These are phyloP conservation scores for Oreotrochilus melanogaster DNA, from an alignment of 2,113 vertebrate genomes.

Conservation along the genomic window DNA sequence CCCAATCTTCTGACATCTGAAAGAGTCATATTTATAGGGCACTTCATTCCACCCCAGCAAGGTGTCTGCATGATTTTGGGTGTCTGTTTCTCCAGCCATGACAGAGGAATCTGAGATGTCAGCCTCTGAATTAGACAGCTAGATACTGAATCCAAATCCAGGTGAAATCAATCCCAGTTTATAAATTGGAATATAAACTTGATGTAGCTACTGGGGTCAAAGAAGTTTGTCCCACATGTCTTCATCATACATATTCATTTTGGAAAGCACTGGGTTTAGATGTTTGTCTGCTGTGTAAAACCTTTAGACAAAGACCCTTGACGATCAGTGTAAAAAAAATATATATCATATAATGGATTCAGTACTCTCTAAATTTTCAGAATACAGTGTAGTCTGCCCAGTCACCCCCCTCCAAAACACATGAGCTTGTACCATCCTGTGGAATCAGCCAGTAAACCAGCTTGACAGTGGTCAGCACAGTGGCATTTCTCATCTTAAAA, in stretches of 20 bases:
- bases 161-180: background rate
- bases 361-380: background rate
- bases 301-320: background rate
- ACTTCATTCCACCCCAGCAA: background rate
- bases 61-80: background rate
- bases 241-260: background rate
- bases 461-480: background rate
- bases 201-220: background rate
- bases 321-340: too few relatives aligned
- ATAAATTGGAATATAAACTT: too few relatives aligned
- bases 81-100: background rate
- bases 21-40: background rate
- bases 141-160: background rate
- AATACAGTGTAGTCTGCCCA: accelerated
- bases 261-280: background rate
- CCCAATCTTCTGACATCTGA: background rate
- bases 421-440: background rate
- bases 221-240: background rate
- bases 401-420: accelerated
- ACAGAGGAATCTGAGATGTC: background rate
- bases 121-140: background rate
- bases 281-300: background rate
- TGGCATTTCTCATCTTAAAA: background rate
- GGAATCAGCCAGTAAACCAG: background rate
- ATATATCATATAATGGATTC: accelerated